These are phyloP conservation scores for Solenodon paradoxus DNA, from an alignment of 2,113 vertebrate species.

Conservation along the genomic window DNA sequence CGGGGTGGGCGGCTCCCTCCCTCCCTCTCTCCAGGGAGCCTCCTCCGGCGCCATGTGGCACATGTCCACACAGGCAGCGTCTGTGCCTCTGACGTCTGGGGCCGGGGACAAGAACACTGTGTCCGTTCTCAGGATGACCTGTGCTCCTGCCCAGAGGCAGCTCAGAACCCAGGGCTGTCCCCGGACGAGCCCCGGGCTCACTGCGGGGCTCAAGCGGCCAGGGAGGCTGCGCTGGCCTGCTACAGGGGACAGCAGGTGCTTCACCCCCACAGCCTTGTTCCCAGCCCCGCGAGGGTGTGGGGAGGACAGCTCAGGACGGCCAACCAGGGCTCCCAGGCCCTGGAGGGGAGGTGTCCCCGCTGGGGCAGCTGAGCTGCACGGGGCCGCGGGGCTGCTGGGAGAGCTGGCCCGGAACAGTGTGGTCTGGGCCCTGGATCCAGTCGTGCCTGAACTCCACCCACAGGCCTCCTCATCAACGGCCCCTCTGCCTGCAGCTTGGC, in stretches of 20 bases:
- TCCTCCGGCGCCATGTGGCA: not conserved
- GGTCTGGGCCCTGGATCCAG: not conserved
- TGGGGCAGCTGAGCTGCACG: not conserved
- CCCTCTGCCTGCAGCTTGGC: too few species aligned
- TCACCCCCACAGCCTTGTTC: too few species aligned
- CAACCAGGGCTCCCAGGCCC: too few species aligned
- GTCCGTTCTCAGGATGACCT: not conserved
- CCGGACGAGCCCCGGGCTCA: accelerated
- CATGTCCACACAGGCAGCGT: accelerated
- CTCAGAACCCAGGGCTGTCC: not conserved
- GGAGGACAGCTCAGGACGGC: too few species aligned
- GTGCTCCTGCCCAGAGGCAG: not conserved
- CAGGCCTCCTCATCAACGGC: too few species aligned
- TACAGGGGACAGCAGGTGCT: too few species aligned
- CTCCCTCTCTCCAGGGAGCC: not conserved
- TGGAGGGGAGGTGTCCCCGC: too few species aligned
- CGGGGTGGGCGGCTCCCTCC: not conserved
- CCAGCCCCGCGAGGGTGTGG: too few species aligned
- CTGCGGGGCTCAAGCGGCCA: too few species aligned
- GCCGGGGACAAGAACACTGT: not conserved
- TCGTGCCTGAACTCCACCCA: too few species aligned
- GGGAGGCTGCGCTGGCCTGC: too few species aligned
- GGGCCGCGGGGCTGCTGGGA: too few species aligned
- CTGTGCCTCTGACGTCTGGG: not conserved
- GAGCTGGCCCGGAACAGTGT: not conserved